Base-by-base conservation (phyloP, 2,113 vertebrate species). In the Motacilla alba region DNA sequence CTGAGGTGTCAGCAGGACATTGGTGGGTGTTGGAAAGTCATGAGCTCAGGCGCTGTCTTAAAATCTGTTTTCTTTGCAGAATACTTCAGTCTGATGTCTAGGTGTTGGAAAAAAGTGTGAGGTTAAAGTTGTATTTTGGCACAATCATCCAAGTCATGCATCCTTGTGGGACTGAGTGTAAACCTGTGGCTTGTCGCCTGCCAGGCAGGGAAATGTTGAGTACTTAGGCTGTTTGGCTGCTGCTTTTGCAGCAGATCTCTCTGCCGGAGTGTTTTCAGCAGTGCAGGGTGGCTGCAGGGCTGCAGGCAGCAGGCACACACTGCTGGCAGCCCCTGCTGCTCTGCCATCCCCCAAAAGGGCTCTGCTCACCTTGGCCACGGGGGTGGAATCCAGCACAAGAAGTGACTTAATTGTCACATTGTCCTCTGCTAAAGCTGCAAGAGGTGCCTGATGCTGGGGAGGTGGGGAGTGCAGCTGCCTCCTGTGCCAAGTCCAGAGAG, bases 261-360 rank as follows among this genome's bases (percentile, higher is more conserved):
- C 26, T 7, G 16, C 73, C 75, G 69, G 12, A 13, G n/a, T 7
- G 6, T 2, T 68, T 56, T 46, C 82, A 88, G 82, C 70, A 67
- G 12, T 10, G 47, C 43, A 50, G 47, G 50, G 37, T 6, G 0
- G 2, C 3, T 1, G 5, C 44, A 85, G 44, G 69, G 59, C 5
- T 2, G 2, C 69, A 77, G 87, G 68, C 72, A 83, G 70, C 53
- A 27, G 5, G 11, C 3, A 2, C 3, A 1, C 1, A 1, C 15
- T 69, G 31, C 35, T 2, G 13, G 80, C 68, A 81, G 53, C 59
- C 46, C 58, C 46, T 33, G n/a, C 83, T 83, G 17, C 74, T 72
- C 55, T 77, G 49, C 35, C 15, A 0, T 37, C 0, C 0, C 31
- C 52, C 70, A 33, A 0, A 5, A 49, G 20, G 50, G 20, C 12